These are phyloP conservation scores for Microcaecilia unicolor DNA, from an alignment of 2,797 vertebrate species.

Conservation along the genomic window DNA sequence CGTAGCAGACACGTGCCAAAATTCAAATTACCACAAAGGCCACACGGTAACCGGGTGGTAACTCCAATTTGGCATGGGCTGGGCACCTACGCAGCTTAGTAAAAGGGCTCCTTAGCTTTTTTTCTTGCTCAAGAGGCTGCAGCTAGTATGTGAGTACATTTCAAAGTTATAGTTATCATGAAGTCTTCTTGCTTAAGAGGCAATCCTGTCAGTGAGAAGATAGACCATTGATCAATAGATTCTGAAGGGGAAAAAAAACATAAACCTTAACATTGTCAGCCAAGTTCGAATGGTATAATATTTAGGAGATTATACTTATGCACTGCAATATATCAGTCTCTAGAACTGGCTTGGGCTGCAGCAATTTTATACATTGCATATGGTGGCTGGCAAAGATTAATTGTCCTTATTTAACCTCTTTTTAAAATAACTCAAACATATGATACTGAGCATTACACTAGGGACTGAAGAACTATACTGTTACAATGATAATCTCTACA, in stretches of 20 bases:
- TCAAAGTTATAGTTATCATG: slow-evolving; percentile 6
- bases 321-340: slow-evolving; percentile 7
- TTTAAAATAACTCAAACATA: slow-evolving; percentile 44
- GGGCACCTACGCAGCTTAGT: no score
- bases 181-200: slow-evolving; percentile 6
- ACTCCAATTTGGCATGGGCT: no score
- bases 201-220: slow-evolving; percentile 2
- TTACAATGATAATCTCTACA: slow-evolving; percentile 35
- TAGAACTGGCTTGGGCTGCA: slow-evolving; percentile 19
- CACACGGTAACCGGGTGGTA: no score
- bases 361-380: slow-evolving; percentile 21
- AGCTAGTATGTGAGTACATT: slow-evolving; percentile 13
- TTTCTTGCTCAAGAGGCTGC: slow-evolving; percentile 1
- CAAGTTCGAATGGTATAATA: slow-evolving; percentile 5
- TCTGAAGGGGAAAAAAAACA: slow-evolving; percentile 12
- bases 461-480: slow-evolving; percentile 42
- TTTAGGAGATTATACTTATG: slow-evolving; percentile 19
- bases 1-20: no score
- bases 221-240: slow-evolving; percentile 5
- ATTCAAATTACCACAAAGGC: no score
- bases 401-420: slow-evolving; percentile 35
- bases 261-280: no score
- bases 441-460: no score
- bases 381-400: slow-evolving; percentile 35
- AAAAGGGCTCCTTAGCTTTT: no score